Evolutionary conservation across 2,888 invertebrate genomes (phyloP).

Genomic region (Hydriomena furcata): DNA sequence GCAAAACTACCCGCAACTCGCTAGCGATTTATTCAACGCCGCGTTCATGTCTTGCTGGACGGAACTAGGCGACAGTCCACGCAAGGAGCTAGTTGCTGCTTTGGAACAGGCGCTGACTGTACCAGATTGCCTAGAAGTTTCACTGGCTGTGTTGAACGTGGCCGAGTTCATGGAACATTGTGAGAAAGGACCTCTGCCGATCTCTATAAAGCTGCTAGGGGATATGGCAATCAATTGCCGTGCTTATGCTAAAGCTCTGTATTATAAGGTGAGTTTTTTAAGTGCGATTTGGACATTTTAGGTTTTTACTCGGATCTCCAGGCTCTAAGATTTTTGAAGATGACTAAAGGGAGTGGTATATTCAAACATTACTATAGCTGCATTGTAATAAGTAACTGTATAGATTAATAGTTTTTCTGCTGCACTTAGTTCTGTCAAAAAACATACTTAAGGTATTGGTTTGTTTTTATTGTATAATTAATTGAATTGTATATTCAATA

Average conservation of each 20-base stretch:
- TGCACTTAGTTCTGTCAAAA: too few species aligned
- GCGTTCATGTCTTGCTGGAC: slow-evolving; percentile 99
- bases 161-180: slow-evolving; percentile 99
- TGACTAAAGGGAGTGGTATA: too few species aligned
- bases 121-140: slow-evolving; percentile 96
- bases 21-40: slow-evolving; percentile 97
- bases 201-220: slow-evolving; percentile 93
- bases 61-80: slow-evolving; percentile 92
- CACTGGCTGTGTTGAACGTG: slow-evolving; percentile 96
- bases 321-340: too few species aligned
- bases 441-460: too few species aligned
- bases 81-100: slow-evolving; percentile 92
- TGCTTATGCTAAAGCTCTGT: slow-evolving; percentile 86
- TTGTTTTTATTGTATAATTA: too few species aligned
- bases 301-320: too few species aligned
- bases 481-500: too few species aligned
- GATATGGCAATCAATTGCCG: slow-evolving; percentile 97
- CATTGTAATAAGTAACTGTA: too few species aligned
- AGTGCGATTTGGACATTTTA: too few species aligned
- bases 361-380: too few species aligned
- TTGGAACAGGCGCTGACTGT: slow-evolving; percentile 94
- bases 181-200: slow-evolving; percentile 96
- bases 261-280: slow-evolving; percentile 77
- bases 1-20: slow-evolving; percentile 96
- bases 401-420: too few species aligned